A percentile compares a stretch with the other conserved stretches of the same genome.
Evolutionary conservation across 2,113 vertebrate species (phyloP).

Genomic region (Stigmatopora argus): DNA sequence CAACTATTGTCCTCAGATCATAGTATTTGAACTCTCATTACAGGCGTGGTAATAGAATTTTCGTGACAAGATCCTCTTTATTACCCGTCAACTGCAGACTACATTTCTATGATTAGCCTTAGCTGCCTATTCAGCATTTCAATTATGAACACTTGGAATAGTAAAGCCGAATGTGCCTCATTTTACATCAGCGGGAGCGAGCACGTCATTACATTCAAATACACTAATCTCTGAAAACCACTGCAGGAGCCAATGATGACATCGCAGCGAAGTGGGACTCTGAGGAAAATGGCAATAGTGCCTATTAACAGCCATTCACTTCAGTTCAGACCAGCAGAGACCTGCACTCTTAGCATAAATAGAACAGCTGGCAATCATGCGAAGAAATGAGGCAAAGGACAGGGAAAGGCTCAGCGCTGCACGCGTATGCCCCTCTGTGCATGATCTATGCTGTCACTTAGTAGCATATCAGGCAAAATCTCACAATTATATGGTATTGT

Average conservation of each 20-base stretch:
- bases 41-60: conserved; percentile 54
- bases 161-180: conserved; percentile 43
- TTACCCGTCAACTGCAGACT: conserved; percentile 53
- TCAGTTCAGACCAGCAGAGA: conserved; percentile 31
- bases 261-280: conserved; percentile 33
- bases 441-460: conserved; percentile 21
- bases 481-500: conserved; percentile 43
- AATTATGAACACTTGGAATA: conserved; percentile 56
- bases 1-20: conserved; percentile 45
- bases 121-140: conserved; percentile 61
- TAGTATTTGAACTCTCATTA: conserved; percentile 51
- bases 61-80: conserved; percentile 56
- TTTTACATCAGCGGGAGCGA: conserved; percentile 39
- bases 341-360: conserved; percentile 29
- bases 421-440: not conserved
- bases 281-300: conserved; percentile 27
- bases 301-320: conserved; percentile 38
- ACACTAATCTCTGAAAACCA: conserved; percentile 48
- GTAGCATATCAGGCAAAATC: conserved; percentile 35
- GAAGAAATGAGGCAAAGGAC: conserved; percentile 16
- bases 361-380: conserved; percentile 28
- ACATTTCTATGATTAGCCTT: conserved; percentile 63
- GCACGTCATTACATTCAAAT: conserved; percentile 24
- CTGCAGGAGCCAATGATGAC: conserved; percentile 26
- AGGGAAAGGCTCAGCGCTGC: conserved; percentile 6